Evolutionary conservation across 2,888 invertebrate genomes (phyloP), one percentile per base, ranked within the genome.

Genomic region (Rhimphoctona megacephalus): DNA sequence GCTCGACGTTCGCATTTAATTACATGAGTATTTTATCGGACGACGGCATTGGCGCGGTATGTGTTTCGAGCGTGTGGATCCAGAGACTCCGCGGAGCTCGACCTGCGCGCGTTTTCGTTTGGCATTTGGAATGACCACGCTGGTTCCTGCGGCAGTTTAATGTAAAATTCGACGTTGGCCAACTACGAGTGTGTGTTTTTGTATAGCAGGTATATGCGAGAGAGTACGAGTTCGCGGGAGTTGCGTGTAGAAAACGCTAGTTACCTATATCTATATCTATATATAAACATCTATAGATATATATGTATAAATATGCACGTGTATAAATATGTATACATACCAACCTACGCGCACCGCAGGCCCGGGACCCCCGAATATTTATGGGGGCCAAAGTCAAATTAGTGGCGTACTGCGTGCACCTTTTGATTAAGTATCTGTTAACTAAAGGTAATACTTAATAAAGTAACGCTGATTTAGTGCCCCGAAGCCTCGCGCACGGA

Each of bases 391-490:
- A 94, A 94, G 94, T 94, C 94, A 94, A 94, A 94, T 94, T 94
- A 94, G 94, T 94, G 94, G 94, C 94, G 94, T 93, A 94, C 93
- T 92, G 94, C 93, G 94, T 93, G 93, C 93, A 94, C 93, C 93
- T 94, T 94, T 94, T 94, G 94, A 94, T 94, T 94, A 94, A 94
- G 94, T 94, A 94, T 94, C 94, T 94, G 94, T 94, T 94, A 94
- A 94, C 94, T 93, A 93, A 94, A 94, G 94, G 94, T 94, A 94
- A 94, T 94, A 94, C 94, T 94, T 94, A 94, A 94, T 94, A 94
- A 94, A 94, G 94, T 94, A 94, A 94, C 94, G 93, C 93, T 94
- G 94, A 94, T 94, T 94, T 94, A 94, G 93, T 93, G 92, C 89
- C 88, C 87, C 22, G 87, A 69, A 81, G 85, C 84, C 80, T 70